Conservation (phyloP, 2,113 vertebrate genomes). For the Burhinus bistriatus region DNA sequence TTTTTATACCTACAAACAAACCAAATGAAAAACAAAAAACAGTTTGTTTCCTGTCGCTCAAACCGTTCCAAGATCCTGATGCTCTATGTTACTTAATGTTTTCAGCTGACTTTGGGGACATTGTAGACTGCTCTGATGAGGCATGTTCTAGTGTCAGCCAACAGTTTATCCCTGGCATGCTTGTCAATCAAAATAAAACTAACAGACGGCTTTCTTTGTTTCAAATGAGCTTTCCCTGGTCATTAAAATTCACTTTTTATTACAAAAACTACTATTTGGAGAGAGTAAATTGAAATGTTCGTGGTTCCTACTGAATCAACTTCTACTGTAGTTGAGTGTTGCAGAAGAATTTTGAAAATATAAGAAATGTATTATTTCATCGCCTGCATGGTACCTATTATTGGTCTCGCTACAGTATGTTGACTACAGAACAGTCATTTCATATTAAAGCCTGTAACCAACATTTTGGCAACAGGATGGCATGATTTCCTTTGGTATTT, state of each 20-base stretch:
- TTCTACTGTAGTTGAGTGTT: neutral
- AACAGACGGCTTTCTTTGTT: slow-evolving; percentile 53
- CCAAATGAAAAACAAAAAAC: slow-evolving; percentile 47
- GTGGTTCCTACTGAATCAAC: neutral
- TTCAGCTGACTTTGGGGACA: slow-evolving; percentile 43
- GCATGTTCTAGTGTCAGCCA: slow-evolving; percentile 55
- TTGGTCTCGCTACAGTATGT: neutral
- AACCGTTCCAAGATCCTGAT: slow-evolving; percentile 53
- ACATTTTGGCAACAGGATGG: neutral
- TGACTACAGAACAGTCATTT: neutral
- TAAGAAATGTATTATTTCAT: neutral
- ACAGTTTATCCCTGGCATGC: slow-evolving; percentile 22
- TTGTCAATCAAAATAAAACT: slow-evolving; percentile 64
- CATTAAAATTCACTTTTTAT: slow-evolving; percentile 52
- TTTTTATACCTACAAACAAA: slow-evolving; percentile 76
- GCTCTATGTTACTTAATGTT: slow-evolving; percentile 48
- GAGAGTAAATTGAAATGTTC: slow-evolving; percentile 14
- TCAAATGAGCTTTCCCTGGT: slow-evolving; percentile 34
- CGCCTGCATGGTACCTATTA: neutral
- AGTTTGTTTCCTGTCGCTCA: slow-evolving; percentile 51
- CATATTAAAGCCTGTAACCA: neutral
- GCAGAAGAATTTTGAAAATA: neutral
- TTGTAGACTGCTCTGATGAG: slow-evolving; percentile 40
- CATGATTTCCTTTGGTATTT: neutral
- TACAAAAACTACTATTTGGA: slow-evolving; percentile 16